These are phyloP conservation scores for Centruroides sculpturatus DNA, from an alignment of 1,140 invertebrate genomes.

Conservation along the genomic window DNA sequence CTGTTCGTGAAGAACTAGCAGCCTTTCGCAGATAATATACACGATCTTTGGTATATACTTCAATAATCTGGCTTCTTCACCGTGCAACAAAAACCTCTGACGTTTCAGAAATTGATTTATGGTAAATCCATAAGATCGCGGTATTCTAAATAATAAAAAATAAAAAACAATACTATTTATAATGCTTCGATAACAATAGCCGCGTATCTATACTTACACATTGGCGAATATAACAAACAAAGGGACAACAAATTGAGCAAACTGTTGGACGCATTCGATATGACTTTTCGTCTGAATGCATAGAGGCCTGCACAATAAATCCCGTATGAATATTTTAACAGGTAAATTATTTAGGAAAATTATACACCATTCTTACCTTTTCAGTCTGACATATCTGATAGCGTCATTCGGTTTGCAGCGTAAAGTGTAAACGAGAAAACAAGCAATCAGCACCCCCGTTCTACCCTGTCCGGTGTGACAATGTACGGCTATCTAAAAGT, in stretches of 20 bases:
- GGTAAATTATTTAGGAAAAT: not conserved
- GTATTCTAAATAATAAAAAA: not conserved
- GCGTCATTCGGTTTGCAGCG: slow-evolving; percentile 60
- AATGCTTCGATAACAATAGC: no score
- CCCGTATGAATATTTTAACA: not conserved
- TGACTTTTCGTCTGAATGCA: slow-evolving; percentile 69
- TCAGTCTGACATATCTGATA: slow-evolving; percentile 59
- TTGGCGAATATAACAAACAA: slow-evolving; percentile 55
- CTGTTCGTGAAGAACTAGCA: no score
- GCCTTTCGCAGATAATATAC: no score
- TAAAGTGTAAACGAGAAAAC: slow-evolving; percentile 64
- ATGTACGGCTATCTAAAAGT: slow-evolving; percentile 47
- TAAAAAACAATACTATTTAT: no score
- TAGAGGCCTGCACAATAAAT: slow-evolving; percentile 34
- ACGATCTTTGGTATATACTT: slow-evolving; percentile 61
- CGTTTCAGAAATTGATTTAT: slow-evolving; percentile 51
- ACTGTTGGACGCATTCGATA: slow-evolving; percentile 63
- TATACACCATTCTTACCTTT: slow-evolving; percentile 30
- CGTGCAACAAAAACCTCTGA: slow-evolving; percentile 59
- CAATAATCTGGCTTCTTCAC: slow-evolving; percentile 59
- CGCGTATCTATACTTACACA: slow-evolving; percentile 7
- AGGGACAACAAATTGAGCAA: slow-evolving; percentile 65
- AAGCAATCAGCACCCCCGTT: slow-evolving; percentile 71
- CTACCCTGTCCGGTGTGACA: slow-evolving; percentile 77
- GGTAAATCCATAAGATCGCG: slow-evolving; percentile 41